Evolutionary conservation across 2,797 vertebrate species (phyloP), one percentile per base, ranked within the genome.

Genomic region (Meda fulgida): DNA sequence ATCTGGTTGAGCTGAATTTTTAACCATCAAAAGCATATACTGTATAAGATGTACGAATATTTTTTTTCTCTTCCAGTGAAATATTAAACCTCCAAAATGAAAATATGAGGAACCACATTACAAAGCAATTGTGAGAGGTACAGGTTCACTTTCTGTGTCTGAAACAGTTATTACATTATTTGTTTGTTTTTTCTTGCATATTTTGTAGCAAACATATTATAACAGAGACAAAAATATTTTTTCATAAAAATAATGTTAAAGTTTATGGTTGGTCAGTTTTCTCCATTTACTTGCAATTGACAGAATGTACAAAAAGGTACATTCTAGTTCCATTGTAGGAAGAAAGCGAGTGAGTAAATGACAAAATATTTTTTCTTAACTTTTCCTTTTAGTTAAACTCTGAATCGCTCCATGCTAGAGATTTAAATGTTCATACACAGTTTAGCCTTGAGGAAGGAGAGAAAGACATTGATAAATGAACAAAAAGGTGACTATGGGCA

Each of bases 401-500:
- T 73, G 8, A 73, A 73, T 73, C 16, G 10, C 71, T 36, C 48
- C 19, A 75, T 11, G 3, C 46, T 34, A 46, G n/a, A 46, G 19
- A 21, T 34, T 9, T 4, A 48, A 53, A 26, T 34, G 29, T 23
- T 31, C 21, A 31, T 53, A 8, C n/a, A 1, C 16, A 5, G 70
- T 72, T 48, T 10, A 48, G 26, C 29, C 34, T 21, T 34, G 19
- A 53, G 73, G 11, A 55, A 55, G 8, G 14, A 55, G 19, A 34
- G 1, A 76, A 53, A 36, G 10, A 76, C 48, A 36, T 3, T 53
- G 72, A 36, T 21, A 76, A 23, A 36, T 76, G 11, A 76, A 38
- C 73, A 58, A 53, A 55, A 58, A 76, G 21, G 11, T 76, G 21
- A 55, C 51, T 38, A 76, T 36, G 51, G 53, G 73, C 31, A 58